Evolutionary conservation across 2,888 invertebrate genomes (phyloP).

Genomic region (Poecilus cupreus): DNA sequence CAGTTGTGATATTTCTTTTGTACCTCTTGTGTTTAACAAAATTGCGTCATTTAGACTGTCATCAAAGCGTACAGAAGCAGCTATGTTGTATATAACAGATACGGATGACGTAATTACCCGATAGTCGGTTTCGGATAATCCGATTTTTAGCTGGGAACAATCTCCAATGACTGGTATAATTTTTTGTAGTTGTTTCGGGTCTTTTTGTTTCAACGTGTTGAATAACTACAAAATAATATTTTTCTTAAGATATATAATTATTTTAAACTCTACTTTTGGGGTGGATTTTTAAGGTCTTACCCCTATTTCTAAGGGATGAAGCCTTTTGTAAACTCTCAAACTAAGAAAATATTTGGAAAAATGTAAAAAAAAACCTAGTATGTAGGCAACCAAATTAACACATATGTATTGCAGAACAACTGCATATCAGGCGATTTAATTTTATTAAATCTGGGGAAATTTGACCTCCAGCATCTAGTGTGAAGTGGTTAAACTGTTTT

Average conservation of each 20-base stretch:
- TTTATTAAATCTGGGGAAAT: too few relatives aligned
- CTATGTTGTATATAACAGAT: slow-evolving; percentile 84
- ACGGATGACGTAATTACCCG: slow-evolving; percentile 76
- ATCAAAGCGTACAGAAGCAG: slow-evolving; percentile 90
- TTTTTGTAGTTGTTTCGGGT: background rate
- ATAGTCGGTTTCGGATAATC: slow-evolving; percentile 73
- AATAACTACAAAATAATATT: background rate
- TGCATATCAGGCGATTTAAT: too few relatives aligned
- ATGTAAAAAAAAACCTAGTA: too few relatives aligned
- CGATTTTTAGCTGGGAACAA: background rate
- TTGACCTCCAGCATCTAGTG: too few relatives aligned
- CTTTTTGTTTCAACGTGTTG: background rate
- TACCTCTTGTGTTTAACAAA: slow-evolving; percentile 79
- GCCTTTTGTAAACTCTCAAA: too few relatives aligned
- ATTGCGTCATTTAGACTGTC: slow-evolving; percentile 82
- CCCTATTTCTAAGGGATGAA: too few relatives aligned
- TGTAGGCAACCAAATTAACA: too few relatives aligned
- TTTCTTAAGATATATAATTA: background rate
- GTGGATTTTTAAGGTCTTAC: too few relatives aligned
- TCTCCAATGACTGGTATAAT: background rate
- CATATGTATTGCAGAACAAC: too few relatives aligned
- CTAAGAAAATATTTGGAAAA: too few relatives aligned
- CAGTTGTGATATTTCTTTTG: slow-evolving; percentile 78
- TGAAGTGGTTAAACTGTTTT: too few relatives aligned
- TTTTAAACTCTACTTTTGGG: too few relatives aligned